A percentile compares a stretch with the other conserved stretches of the same genome.
Evolutionary conservation across 2,888 invertebrate genomes (phyloP).

Genomic region (Agrochola lychnidis): DNA sequence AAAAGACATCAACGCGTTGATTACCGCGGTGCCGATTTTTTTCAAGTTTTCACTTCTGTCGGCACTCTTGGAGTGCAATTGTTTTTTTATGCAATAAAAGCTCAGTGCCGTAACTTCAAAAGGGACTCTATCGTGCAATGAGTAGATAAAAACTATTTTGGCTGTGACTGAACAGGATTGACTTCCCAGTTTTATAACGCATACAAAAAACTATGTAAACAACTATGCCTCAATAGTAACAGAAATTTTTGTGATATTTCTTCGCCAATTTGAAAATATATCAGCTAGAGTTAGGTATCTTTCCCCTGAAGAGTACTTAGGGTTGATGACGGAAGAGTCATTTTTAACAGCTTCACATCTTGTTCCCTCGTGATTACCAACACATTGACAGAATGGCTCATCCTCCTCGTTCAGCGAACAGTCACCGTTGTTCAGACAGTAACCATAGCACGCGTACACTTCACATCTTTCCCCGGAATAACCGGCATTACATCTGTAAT

Average conservation of each 20-base stretch:
- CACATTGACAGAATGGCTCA: constrained; percentile 87
- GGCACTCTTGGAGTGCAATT: no score
- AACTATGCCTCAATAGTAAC: neutral
- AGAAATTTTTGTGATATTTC: neutral
- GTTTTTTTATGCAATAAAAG: no score
- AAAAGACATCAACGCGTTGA: no score
- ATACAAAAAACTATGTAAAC: neutral
- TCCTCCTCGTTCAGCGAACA: constrained; percentile 85
- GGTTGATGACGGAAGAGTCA: neutral
- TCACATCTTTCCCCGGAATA: constrained; percentile 88
- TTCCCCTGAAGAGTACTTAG: neutral
- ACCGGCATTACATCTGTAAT: constrained; percentile 76
- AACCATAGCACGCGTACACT: constrained; percentile 87
- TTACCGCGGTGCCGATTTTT: no score
- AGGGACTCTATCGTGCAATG: neutral
- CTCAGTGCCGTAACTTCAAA: no score
- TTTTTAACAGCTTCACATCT: constrained; percentile 89
- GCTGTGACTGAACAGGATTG: neutral
- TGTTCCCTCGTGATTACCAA: constrained; percentile 84
- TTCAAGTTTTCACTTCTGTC: no score
- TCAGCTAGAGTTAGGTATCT: neutral
- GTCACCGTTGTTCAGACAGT: constrained; percentile 92
- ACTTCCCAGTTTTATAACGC: neutral
- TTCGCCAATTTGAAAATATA: neutral
- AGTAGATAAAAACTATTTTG: neutral